phyloP scores from a whole-genome alignment of 2,113 vertebrate species.

The Thamnaconus septentrionalis region DNA sequence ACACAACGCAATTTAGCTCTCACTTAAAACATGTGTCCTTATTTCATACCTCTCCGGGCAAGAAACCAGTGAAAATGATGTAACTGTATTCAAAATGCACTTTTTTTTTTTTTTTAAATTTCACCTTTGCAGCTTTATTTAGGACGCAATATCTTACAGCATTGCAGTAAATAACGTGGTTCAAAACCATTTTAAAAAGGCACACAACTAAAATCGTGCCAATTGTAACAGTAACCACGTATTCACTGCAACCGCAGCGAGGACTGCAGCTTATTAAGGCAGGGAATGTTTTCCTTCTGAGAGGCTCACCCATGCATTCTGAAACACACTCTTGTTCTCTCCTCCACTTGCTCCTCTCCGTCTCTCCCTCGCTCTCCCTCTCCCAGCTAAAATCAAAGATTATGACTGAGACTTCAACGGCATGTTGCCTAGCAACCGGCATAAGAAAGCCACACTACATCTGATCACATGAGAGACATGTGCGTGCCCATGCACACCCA shows the following conservation, averaged over 20 bases:
- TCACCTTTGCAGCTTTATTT: not conserved
- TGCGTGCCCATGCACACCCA: slow-evolving; percentile 37
- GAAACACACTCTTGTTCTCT: slow-evolving; percentile 42
- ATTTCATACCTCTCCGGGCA: not conserved
- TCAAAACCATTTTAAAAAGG: too few species aligned
- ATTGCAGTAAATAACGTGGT: not conserved
- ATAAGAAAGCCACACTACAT: slow-evolving; percentile 71
- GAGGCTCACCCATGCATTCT: slow-evolving; percentile 25
- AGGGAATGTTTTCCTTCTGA: slow-evolving; percentile 5
- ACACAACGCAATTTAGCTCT: slow-evolving; percentile 1
- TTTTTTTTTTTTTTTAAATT: not conserved
- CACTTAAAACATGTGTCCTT: not conserved
- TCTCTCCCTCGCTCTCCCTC: slow-evolving; percentile 29
- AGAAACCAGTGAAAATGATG: not conserved
- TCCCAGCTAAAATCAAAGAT: slow-evolving; percentile 67
- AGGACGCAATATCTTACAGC: not conserved
- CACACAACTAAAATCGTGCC: too few species aligned
- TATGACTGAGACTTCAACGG: slow-evolving; percentile 62
- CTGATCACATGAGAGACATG: slow-evolving; percentile 58
- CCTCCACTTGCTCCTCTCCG: slow-evolving; percentile 41
- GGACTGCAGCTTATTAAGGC: slow-evolving; percentile 10
- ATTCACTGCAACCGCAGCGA: slow-evolving; percentile 3
- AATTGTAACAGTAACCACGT: slow-evolving; percentile 7
- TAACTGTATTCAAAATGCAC: too few species aligned
- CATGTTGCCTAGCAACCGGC: slow-evolving; percentile 76